These are phyloP conservation scores for Mugil cephalus DNA, from an alignment of 2,113 vertebrate genomes.

Conservation along the genomic window DNA sequence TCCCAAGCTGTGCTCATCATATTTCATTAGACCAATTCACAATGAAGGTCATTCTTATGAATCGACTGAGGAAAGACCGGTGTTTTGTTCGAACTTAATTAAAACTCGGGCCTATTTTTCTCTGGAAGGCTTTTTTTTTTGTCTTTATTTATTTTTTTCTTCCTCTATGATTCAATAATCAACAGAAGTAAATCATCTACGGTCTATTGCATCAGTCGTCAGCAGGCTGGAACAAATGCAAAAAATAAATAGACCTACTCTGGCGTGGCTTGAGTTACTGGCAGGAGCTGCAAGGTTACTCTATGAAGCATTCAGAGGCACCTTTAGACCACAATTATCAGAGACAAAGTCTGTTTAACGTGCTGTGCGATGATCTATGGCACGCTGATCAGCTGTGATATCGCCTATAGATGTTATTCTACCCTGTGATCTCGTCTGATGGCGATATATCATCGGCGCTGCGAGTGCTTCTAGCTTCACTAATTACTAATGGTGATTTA, in stretches of 20 bases:
- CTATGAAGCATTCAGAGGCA: slow-evolving; percentile 51
- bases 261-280: slow-evolving; percentile 70
- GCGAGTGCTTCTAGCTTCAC: slow-evolving; percentile 51
- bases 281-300: slow-evolving; percentile 68
- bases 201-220: slow-evolving; percentile 72
- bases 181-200: slow-evolving; percentile 79
- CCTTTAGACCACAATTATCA: slow-evolving; percentile 63
- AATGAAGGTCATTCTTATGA: slow-evolving; percentile 79
- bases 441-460: slow-evolving; percentile 45
- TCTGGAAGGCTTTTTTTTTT: slow-evolving; percentile 33
- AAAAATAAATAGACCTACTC: slow-evolving; percentile 75
- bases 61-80: slow-evolving; percentile 69
- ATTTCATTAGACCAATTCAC: slow-evolving; percentile 76
- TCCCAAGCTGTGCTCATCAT: slow-evolving; percentile 68
- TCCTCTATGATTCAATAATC: slow-evolving; percentile 75
- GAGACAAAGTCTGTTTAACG: slow-evolving; percentile 41
- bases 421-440: slow-evolving; percentile 54
- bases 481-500: slow-evolving; percentile 82
- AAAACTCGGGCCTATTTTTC: slow-evolving; percentile 70
- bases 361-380: slow-evolving; percentile 45
- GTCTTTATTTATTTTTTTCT: slow-evolving; percentile 16
- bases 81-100: slow-evolving; percentile 79
- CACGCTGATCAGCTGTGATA: slow-evolving; percentile 59
- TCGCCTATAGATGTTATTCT: slow-evolving; percentile 47
- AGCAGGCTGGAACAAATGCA: slow-evolving; percentile 79